Conservation (phyloP, 53 echinoderm and acorn worm species). For the Patiria pectinifera region DNA sequence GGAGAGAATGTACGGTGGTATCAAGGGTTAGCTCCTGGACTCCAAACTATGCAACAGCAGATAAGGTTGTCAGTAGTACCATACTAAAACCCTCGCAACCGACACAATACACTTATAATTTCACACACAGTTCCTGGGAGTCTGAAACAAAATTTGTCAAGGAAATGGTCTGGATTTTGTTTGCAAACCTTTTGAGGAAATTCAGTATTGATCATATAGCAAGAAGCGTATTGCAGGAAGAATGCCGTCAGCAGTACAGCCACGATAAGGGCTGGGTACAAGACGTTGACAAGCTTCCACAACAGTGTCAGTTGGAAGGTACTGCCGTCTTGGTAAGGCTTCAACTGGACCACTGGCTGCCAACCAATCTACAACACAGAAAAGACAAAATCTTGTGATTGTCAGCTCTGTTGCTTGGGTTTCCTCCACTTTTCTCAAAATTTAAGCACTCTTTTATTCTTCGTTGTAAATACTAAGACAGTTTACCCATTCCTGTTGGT, state of each 20-base stretch:
- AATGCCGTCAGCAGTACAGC: slow-evolving; percentile 20
- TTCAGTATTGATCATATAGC: slow-evolving; percentile 44
- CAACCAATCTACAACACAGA: slow-evolving; percentile 41
- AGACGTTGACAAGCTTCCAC: neutral
- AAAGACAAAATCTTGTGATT: neutral
- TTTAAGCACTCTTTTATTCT: too few relatives aligned
- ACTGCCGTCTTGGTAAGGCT: slow-evolving; percentile 30
- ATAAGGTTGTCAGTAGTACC: too few relatives aligned
- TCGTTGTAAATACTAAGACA: too few relatives aligned
- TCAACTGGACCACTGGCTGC: slow-evolving; percentile 40
- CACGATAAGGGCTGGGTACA: slow-evolving; percentile 46
- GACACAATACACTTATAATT: too few relatives aligned
- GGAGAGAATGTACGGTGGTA: too few relatives aligned
- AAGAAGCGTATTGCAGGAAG: slow-evolving; percentile 55
- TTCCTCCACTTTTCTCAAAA: too few relatives aligned
- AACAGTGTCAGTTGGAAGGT: neutral
- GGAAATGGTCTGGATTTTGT: neutral
- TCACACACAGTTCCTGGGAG: too few relatives aligned
- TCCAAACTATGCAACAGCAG: too few relatives aligned
- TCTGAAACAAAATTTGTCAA: neutral
- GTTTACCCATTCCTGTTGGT: too few relatives aligned
- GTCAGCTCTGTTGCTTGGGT: too few relatives aligned
- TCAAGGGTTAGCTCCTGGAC: too few relatives aligned
- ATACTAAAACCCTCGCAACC: too few relatives aligned
- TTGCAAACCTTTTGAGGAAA: slow-evolving; percentile 36